Evolutionary conservation across 1,140 invertebrate genomes (phyloP).

Genomic region (Eubasilissa regina): DNA sequence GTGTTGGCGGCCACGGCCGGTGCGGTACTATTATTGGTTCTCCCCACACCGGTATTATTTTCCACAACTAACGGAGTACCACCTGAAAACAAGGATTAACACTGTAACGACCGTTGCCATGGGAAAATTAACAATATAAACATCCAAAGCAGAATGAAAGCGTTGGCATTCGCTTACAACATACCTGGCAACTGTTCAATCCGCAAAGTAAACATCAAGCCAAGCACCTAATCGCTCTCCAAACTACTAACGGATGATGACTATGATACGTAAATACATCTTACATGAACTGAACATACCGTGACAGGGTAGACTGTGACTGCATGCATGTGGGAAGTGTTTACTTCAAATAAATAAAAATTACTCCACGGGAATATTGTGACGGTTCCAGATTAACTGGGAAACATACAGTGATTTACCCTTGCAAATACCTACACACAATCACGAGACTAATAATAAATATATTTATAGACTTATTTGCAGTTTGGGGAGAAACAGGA

Average conservation of each 20-base stretch:
- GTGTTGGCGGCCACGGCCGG: constrained; percentile 53
- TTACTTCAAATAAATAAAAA: neutral
- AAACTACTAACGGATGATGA: constrained; percentile 17
- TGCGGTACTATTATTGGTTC: constrained; percentile 60
- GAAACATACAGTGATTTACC: constrained; percentile 23
- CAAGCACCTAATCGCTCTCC: constrained; percentile 42
- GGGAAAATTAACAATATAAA: neutral
- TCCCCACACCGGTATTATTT: constrained; percentile 49
- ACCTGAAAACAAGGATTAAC: constrained; percentile 66
- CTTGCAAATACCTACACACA: neutral
- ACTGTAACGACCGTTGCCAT: neutral
- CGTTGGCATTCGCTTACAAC: constrained; percentile 34
- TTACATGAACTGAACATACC: constrained; percentile 3
- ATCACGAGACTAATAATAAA: too few relatives aligned
- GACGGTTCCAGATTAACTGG: too few relatives aligned
- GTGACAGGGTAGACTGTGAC: neutral
- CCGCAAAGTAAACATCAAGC: constrained; percentile 48
- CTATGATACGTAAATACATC: constrained; percentile 12
- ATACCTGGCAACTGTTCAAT: constrained; percentile 12
- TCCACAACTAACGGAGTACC: constrained; percentile 71
- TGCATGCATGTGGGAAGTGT: constrained; percentile 15
- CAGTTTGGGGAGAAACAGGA: too few relatives aligned
- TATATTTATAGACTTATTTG: too few relatives aligned
- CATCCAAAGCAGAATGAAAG: constrained; percentile 50
- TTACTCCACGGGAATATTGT: neutral